Percentiles rank a stretch among this genome's conserved stretches.
Evolutionary conservation across 2,888 invertebrate species (phyloP).

Genomic region (Drosophila meridiana): DNA sequence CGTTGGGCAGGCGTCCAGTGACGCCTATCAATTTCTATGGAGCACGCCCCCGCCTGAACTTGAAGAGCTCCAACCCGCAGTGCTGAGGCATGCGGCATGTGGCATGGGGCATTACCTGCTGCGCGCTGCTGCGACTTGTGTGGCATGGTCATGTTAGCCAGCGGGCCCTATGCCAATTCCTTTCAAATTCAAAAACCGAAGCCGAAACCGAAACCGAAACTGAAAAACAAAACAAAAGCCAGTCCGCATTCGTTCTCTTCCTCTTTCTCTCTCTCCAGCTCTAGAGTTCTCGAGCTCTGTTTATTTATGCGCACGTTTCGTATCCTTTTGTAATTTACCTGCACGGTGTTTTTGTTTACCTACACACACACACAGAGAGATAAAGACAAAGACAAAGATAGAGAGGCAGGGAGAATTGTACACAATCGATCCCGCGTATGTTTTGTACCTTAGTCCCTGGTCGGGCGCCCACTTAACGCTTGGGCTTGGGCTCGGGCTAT

Average conservation of each 20-base stretch:
- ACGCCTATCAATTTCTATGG: conserved; percentile 59
- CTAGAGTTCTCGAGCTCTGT: conserved; percentile 35
- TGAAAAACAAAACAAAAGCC: conserved; percentile 40
- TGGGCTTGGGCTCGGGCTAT: conserved; percentile 31
- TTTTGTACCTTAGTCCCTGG: not conserved
- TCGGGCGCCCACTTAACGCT: conserved; percentile 50
- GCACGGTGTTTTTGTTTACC: conserved; percentile 61
- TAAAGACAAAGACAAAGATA: not conserved
- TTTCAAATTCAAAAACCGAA: conserved; percentile 55
- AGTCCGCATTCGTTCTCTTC: conserved; percentile 15
- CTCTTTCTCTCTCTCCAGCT: conserved; percentile 3
- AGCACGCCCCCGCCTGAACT: conserved; percentile 33
- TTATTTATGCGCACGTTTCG: conserved; percentile 72
- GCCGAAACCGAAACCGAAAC: conserved; percentile 23
- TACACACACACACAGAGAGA: conserved; percentile 22
- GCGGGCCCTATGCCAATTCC: conserved; percentile 63
- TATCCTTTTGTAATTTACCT: conserved; percentile 68
- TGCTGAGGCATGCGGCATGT: conserved; percentile 6
- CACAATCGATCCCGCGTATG: conserved; percentile 6
- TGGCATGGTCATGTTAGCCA: conserved; percentile 71
- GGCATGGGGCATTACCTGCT: conserved; percentile 42
- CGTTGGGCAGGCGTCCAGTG: conserved; percentile 15
- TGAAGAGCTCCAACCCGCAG: not conserved
- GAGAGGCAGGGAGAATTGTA: conserved; percentile 1
- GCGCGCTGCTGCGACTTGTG: conserved; percentile 57